These are phyloP conservation scores for Smittia sp. DNA, from an alignment of 2,888 invertebrate genomes.

Conservation along the genomic window DNA sequence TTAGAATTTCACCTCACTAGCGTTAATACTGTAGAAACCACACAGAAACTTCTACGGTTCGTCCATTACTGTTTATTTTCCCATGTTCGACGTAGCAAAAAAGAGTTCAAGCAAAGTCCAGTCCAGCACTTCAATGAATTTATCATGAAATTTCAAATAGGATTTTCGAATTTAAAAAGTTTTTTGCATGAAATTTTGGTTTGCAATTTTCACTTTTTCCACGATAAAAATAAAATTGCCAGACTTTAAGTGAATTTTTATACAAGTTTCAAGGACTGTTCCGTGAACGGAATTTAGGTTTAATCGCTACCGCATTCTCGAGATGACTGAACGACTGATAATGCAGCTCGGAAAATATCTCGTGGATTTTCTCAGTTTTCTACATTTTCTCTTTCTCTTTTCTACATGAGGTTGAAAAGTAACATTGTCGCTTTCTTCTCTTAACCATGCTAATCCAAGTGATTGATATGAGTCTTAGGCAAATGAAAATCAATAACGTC, in stretches of 20 bases:
- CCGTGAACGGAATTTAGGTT: slow-evolving; percentile 19
- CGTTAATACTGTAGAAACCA: neutral
- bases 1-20: neutral
- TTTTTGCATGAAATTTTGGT: neutral
- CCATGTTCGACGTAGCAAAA: neutral
- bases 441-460: neutral
- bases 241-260: neutral
- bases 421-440: neutral
- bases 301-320: slow-evolving; percentile 32
- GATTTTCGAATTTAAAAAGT: no score
- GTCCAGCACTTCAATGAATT: no score
- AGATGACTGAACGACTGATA: slow-evolving; percentile 11
- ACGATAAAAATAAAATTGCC: neutral
- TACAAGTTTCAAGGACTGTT: neutral
- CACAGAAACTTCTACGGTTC: neutral
- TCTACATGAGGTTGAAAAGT: neutral
- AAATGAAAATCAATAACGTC: slow-evolving; percentile 7
- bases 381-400: slow-evolving; percentile 39
- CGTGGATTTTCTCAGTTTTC: slow-evolving; percentile 13
- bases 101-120: no score
- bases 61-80: slow-evolving; percentile 20
- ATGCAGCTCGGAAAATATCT: neutral
- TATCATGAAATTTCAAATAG: no score
- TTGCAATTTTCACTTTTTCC: neutral
- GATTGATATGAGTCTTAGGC: neutral